Evolutionary conservation across 1,140 invertebrate species (phyloP).

Genomic region (Bathynomus jamesi): DNA sequence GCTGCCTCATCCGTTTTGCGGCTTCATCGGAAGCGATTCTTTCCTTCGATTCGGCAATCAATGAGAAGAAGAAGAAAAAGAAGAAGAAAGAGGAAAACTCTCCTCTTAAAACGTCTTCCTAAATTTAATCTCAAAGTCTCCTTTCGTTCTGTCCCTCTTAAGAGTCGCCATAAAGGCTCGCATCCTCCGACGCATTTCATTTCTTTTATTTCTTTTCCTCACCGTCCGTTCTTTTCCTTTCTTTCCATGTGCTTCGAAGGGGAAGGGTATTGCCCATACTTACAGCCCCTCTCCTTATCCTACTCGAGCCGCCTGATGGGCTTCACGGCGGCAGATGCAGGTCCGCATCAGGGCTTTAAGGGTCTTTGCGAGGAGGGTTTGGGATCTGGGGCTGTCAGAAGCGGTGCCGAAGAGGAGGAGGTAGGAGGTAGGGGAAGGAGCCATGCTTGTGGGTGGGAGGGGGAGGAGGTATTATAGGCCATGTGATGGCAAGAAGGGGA

Average conservation of each 20-base stretch:
- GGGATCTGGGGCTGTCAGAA: not conserved
- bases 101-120: no score
- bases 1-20: no score
- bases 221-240: no score
- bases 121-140: no score
- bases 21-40: no score
- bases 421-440: not conserved
- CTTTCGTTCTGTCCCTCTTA: not conserved
- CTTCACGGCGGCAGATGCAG: not conserved
- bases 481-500: conserved; percentile 6
- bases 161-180: not conserved
- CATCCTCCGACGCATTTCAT: not conserved
- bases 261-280: not conserved
- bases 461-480: not conserved
- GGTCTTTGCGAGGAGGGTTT: not conserved
- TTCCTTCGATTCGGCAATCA: no score
- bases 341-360: not conserved
- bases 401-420: not conserved
- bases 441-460: not conserved
- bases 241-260: not conserved
- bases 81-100: no score
- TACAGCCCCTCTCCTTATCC: not conserved
- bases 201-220: not conserved
- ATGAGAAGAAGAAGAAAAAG: no score
- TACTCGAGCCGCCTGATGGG: not conserved